Evolutionary conservation across 2,888 invertebrate genomes (phyloP).

Genomic region (Alcis repandata): DNA sequence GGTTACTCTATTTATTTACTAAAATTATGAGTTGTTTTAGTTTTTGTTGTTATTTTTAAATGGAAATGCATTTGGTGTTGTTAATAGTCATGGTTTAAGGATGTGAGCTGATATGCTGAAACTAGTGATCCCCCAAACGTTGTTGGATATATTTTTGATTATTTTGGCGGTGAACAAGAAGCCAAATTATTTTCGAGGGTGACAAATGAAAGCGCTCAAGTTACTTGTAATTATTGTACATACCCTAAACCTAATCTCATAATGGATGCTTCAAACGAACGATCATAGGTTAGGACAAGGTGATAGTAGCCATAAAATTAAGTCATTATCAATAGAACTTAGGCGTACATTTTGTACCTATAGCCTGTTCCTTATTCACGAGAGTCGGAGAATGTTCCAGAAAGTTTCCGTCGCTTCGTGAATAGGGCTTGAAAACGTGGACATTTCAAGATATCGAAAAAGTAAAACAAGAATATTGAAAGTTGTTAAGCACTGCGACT

Average conservation of each 20-base stretch:
- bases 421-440: slow-evolving; percentile 14
- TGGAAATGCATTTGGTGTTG: background rate
- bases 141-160: background rate
- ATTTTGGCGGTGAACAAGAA: slow-evolving; percentile 30
- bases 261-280: slow-evolving; percentile 73
- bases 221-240: slow-evolving; percentile 81
- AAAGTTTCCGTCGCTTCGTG: background rate
- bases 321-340: slow-evolving; percentile 62
- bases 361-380: background rate
- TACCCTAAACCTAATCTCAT: slow-evolving; percentile 61
- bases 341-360: slow-evolving; percentile 29
- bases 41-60: background rate
- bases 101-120: background rate
- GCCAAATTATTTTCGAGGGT: slow-evolving; percentile 50
- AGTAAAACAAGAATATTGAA: slow-evolving; percentile 19
- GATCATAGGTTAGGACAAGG: slow-evolving; percentile 82
- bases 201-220: slow-evolving; percentile 69
- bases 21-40: too few species aligned
- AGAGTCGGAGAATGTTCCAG: background rate
- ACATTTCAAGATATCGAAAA: slow-evolving; percentile 21
- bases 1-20: too few species aligned
- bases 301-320: slow-evolving; percentile 79
- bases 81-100: background rate
- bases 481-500: slow-evolving; percentile 19
- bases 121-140: background rate